These are phyloP conservation scores for Platypus cylindrus DNA, from an alignment of 2,888 invertebrate genomes.

Conservation along the genomic window DNA sequence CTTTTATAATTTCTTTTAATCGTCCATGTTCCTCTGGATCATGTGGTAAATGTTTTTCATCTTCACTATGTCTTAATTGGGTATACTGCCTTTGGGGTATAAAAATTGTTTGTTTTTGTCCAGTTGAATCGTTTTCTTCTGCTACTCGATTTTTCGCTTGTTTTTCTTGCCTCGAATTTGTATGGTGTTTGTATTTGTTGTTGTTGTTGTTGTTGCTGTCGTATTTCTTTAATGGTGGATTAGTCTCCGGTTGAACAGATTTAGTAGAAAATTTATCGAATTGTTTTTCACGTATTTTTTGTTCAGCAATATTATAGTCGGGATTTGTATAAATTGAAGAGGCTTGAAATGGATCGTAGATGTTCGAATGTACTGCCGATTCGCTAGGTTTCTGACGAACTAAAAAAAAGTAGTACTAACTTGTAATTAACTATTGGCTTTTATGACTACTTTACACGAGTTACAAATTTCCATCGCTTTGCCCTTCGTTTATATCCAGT, in stretches of 20 bases:
- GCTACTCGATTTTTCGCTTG: conserved; percentile 19
- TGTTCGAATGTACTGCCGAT: conserved; percentile 1
- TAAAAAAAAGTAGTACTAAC: conserved; percentile 1
- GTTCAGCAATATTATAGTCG: background rate
- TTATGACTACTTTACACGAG: too few species aligned
- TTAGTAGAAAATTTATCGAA: background rate
- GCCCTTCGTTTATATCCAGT: too few species aligned
- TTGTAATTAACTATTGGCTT: too few species aligned
- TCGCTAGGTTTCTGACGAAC: conserved; percentile 4
- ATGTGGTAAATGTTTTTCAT: conserved; percentile 47
- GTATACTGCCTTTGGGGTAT: conserved; percentile 52
- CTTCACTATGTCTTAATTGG: conserved; percentile 54
- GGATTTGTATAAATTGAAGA: too few species aligned
- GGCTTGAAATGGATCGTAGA: conserved; percentile 9
- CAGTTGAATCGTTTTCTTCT: too few species aligned
- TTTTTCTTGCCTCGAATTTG: too few species aligned
- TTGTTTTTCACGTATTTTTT: background rate
- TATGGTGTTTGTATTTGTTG: too few species aligned
- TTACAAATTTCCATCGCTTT: too few species aligned
- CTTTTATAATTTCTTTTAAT: conserved; percentile 58
- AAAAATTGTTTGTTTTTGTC: too few species aligned
- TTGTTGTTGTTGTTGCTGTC: too few species aligned
- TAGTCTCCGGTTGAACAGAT: background rate
- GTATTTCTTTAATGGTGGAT: too few species aligned
- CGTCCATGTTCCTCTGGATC: conserved; percentile 48